Conservation (phyloP, 1,140 invertebrate genomes). For the Drosophila elegans region DNA sequence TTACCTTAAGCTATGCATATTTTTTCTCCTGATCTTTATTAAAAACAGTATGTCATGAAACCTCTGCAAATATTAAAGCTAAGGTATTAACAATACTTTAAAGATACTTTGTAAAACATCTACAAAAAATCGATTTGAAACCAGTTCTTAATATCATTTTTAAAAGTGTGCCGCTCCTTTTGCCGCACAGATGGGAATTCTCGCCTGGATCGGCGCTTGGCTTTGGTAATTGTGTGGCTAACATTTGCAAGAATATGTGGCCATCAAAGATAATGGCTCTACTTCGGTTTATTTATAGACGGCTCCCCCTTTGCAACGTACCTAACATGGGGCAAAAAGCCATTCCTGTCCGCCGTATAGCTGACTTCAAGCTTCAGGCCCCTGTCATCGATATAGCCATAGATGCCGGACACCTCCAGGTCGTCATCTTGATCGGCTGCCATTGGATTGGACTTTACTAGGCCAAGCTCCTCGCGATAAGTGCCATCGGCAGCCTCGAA, state of each 20-base stretch:
- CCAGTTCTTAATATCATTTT: not conserved
- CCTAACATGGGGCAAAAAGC: conserved; percentile 87
- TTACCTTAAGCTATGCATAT: too few species aligned
- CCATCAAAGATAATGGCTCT: conserved; percentile 44
- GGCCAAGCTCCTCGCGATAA: conserved; percentile 76
- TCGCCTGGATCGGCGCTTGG: conserved; percentile 12
- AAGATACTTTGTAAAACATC: too few species aligned
- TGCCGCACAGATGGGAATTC: conserved; percentile 27
- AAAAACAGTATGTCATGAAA: too few species aligned
- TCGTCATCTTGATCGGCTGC: conserved; percentile 38
- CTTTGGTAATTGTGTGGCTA: conserved; percentile 34
- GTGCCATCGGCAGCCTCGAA: conserved; percentile 74
- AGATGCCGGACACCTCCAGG: conserved; percentile 85
- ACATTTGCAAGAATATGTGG: conserved; percentile 39
- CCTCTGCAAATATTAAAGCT: too few species aligned
- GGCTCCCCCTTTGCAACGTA: conserved; percentile 82
- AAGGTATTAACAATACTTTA: too few species aligned
- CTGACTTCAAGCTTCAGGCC: conserved; percentile 89
- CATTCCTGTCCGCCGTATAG: conserved; percentile 89
- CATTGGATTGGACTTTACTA: conserved; percentile 21
- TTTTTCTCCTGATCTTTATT: too few species aligned
- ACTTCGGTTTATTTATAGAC: conserved; percentile 24
- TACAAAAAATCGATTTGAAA: too few species aligned
- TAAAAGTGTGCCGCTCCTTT: conserved; percentile 26
- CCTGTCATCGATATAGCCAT: conserved; percentile 87